phyloP scores from a whole-genome alignment of 2,888 invertebrate species.

The Netelia melanura region DNA sequence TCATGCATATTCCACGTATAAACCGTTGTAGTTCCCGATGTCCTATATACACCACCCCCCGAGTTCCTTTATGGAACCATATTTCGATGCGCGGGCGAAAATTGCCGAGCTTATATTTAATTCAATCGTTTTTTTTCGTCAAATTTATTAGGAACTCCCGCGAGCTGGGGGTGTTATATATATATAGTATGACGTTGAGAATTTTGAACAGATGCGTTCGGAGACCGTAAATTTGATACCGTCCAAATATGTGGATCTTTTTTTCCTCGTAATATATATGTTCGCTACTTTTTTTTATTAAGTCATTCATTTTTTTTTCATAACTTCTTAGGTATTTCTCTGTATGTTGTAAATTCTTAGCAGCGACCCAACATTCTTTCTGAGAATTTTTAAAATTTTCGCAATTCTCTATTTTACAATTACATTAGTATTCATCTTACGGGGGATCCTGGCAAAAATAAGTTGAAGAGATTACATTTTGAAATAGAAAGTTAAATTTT shows the following conservation, averaged over 20 bases:
- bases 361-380: too few species aligned
- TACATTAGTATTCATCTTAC: too few species aligned
- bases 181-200: not conserved
- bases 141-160: constrained; percentile 36
- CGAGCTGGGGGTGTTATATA: not conserved
- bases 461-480: too few species aligned
- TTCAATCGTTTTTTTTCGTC: constrained; percentile 39
- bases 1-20: constrained; percentile 42
- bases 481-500: too few species aligned
- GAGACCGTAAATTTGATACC: constrained; percentile 38
- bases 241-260: constrained; percentile 33
- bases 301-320: not conserved
- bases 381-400: too few species aligned
- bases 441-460: too few species aligned
- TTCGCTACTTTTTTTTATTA: not conserved
- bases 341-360: too few species aligned
- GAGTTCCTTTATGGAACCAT: constrained; percentile 37
- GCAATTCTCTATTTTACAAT: too few species aligned
- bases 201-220: not conserved
- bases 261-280: constrained; percentile 1
- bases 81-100: constrained; percentile 46
- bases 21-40: constrained; percentile 35
- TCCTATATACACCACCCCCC: not conserved
- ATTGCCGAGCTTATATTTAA: constrained; percentile 49
- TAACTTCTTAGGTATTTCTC: not conserved